phyloP scores from a whole-genome alignment of 1,140 invertebrate species.

The Drosophila sturtevanti region DNA sequence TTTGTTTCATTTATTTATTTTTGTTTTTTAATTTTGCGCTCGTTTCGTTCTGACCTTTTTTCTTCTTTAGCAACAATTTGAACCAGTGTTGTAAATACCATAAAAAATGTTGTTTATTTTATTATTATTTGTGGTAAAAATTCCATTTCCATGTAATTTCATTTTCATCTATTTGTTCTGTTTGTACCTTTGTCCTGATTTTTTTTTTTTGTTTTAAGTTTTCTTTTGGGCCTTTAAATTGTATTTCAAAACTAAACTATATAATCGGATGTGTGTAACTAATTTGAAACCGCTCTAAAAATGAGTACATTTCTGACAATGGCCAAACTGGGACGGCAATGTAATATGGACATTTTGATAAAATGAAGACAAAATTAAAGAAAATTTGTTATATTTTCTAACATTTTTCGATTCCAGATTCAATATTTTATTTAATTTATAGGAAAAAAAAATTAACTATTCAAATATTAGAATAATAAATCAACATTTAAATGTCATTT shows the following conservation, averaged over 20 bases:
- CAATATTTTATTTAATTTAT: background rate
- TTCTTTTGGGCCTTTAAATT: constrained; percentile 10
- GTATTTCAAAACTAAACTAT: background rate
- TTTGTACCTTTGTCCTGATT: constrained; percentile 66
- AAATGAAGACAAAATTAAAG: constrained; percentile 9
- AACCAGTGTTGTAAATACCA: constrained; percentile 57
- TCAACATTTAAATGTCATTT: too few relatives aligned
- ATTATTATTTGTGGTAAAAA: background rate
- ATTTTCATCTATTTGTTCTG: constrained; percentile 30
- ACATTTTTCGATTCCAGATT: background rate
- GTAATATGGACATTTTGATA: constrained; percentile 41
- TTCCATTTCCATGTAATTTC: constrained; percentile 33
- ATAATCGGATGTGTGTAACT: constrained; percentile 31
- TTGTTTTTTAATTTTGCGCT: constrained; percentile 24
- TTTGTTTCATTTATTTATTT: constrained; percentile 23
- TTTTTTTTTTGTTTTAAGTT: too few relatives aligned
- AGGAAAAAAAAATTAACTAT: background rate
- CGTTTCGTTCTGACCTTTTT: constrained; percentile 4
- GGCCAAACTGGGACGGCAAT: constrained; percentile 53
- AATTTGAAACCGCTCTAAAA: constrained; percentile 56
- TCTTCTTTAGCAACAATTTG: background rate
- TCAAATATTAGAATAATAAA: too few relatives aligned
- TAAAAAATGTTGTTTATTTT: constrained; percentile 56
- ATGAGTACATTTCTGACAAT: constrained; percentile 30
- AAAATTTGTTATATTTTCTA: background rate